Percentiles rank a stretch among this genome's conserved stretches.
These are phyloP conservation scores for Thereva nobilitata DNA, from an alignment of 2,888 invertebrate genomes.

Conservation along the genomic window DNA sequence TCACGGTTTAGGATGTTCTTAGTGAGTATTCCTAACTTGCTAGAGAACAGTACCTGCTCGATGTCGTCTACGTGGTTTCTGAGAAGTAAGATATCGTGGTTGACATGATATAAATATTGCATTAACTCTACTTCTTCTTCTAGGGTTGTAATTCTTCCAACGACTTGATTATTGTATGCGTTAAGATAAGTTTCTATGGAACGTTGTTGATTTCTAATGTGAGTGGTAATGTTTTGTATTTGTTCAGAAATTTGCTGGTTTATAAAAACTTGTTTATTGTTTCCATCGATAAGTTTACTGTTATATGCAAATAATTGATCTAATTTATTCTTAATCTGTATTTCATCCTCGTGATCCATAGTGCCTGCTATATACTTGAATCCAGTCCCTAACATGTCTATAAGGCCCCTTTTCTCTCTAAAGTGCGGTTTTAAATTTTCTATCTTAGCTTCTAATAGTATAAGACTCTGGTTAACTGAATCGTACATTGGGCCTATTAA, in stretches of 20 bases:
- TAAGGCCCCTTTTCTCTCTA: slow-evolving; percentile 24
- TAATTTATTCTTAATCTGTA: slow-evolving; percentile 10
- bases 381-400: slow-evolving; percentile 29
- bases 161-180: slow-evolving; percentile 1
- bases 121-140: slow-evolving; percentile 9
- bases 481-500: slow-evolving; percentile 8
- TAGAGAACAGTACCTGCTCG: slow-evolving; percentile 14
- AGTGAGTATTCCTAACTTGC: slow-evolving; percentile 6
- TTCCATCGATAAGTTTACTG: slow-evolving; percentile 2
- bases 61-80: slow-evolving; percentile 7
- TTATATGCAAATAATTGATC: slow-evolving; percentile 2
- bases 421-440: slow-evolving; percentile 5
- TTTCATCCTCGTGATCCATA: slow-evolving; percentile 12
- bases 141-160: not conserved
- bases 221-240: slow-evolving; percentile 25
- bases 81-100: slow-evolving; percentile 4
- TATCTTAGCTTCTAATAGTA: slow-evolving; percentile 8
- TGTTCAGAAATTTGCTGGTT: slow-evolving; percentile 2
- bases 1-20: slow-evolving; percentile 5
- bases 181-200: slow-evolving; percentile 20
- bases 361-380: slow-evolving; percentile 24
- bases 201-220: slow-evolving; percentile 12
- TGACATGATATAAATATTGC: slow-evolving; percentile 4
- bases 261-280: slow-evolving; percentile 8
- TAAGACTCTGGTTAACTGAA: not conserved